Conservation (phyloP, 1,140 invertebrate species). For the Aphidius ervi region DNA sequence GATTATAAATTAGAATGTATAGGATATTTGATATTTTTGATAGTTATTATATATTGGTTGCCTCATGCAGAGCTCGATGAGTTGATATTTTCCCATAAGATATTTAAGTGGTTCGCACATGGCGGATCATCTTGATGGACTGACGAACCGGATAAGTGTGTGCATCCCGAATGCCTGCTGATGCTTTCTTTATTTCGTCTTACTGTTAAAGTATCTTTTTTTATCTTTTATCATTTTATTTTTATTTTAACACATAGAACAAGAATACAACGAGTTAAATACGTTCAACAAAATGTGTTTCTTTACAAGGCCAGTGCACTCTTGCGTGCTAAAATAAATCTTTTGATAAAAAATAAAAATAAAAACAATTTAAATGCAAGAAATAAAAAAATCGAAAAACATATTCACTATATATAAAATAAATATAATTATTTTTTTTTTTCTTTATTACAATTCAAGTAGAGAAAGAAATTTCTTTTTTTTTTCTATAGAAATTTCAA, state of each 20-base stretch:
- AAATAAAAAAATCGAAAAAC: too few species aligned
- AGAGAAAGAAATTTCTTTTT: slow-evolving; percentile 20
- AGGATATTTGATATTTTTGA: too few species aligned
- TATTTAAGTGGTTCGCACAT: slow-evolving; percentile 22
- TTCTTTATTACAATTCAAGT: not conserved
- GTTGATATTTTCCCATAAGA: slow-evolving; percentile 10
- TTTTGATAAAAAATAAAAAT: too few species aligned
- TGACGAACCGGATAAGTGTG: slow-evolving; percentile 4
- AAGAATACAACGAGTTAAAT: too few species aligned
- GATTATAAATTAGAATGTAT: too few species aligned
- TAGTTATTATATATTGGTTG: too few species aligned
- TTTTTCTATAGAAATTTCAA: too few species aligned
- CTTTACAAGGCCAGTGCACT: slow-evolving; percentile 7
- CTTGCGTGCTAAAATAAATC: slow-evolving; percentile 6
- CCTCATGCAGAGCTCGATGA: not conserved
- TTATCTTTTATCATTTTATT: not conserved
- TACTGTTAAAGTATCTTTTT: not conserved
- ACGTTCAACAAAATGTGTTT: not conserved
- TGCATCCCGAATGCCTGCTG: not conserved
- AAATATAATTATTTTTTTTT: not conserved
- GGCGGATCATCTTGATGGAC: slow-evolving; percentile 15
- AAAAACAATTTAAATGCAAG: too few species aligned
- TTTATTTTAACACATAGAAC: too few species aligned
- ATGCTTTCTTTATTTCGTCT: not conserved
- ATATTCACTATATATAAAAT: not conserved